phyloP scores from a whole-genome alignment of 2,113 vertebrate genomes.

The Platysteira castanea region DNA sequence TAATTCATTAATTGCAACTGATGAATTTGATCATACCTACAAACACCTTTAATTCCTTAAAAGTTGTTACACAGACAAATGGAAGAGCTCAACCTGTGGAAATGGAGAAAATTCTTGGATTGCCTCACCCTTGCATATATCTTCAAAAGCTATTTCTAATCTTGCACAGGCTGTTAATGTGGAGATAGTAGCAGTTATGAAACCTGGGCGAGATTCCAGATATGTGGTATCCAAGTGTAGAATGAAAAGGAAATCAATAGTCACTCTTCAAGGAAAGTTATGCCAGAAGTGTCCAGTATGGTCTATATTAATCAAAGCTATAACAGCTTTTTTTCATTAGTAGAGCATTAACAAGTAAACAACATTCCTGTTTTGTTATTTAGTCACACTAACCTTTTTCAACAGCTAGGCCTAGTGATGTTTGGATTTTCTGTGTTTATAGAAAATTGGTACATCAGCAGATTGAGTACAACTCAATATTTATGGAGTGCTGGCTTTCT shows the following conservation, averaged over 20 bases:
- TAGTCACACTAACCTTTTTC: constrained; percentile 53
- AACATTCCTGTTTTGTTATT: constrained; percentile 67
- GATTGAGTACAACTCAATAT: constrained; percentile 35
- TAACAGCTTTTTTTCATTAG: constrained; percentile 67
- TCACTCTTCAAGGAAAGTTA: constrained; percentile 26
- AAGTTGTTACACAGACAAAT: neutral
- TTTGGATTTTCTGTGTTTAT: constrained; percentile 62
- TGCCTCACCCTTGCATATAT: constrained; percentile 29
- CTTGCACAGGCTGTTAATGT: constrained; percentile 43
- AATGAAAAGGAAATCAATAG: constrained; percentile 68
- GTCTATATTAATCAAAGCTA: constrained; percentile 44
- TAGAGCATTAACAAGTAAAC: constrained; percentile 63
- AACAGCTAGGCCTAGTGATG: constrained; percentile 38
- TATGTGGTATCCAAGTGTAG: constrained; percentile 59
- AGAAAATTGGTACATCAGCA: constrained; percentile 55
- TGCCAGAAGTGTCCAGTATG: constrained; percentile 32
- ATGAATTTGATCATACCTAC: constrained; percentile 16
- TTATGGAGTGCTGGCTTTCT: constrained; percentile 60
- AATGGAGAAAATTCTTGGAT: constrained; percentile 42
- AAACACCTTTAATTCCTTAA: constrained; percentile 48
- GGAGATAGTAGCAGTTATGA: constrained; percentile 51
- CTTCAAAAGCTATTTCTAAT: constrained; percentile 56
- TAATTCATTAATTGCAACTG: neutral
- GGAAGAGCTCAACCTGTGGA: constrained; percentile 53
- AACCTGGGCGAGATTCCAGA: constrained; percentile 59